phyloP scores from a whole-genome alignment of 2,888 invertebrate genomes.

The Dorcus hopei region DNA sequence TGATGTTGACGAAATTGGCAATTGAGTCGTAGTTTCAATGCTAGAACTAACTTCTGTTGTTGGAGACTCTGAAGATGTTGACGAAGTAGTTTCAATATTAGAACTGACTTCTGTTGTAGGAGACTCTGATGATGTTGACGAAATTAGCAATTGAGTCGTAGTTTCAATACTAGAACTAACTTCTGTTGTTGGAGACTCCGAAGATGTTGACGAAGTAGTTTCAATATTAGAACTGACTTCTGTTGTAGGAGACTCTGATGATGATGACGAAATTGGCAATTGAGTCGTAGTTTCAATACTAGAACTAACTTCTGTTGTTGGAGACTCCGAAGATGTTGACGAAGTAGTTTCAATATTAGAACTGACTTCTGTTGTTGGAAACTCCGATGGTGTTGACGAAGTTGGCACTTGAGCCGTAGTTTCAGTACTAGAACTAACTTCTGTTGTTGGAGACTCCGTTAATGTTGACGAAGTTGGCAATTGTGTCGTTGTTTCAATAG shows the following conservation, averaged over 20 bases:
- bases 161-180: conserved; percentile 6
- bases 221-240: conserved; percentile 32
- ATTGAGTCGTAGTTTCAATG: not conserved
- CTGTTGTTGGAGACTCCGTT: conserved; percentile 32
- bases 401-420: not conserved
- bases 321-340: conserved; percentile 33
- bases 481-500: conserved; percentile 3
- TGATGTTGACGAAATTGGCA: no score
- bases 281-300: conserved; percentile 4
- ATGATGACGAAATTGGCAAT: conserved; percentile 8
- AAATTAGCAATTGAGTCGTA: conserved; percentile 8
- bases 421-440: no score
- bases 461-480: conserved; percentile 8
- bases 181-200: conserved; percentile 33
- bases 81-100: conserved; percentile 1
- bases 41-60: no score
- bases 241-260: conserved; percentile 47
- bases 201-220: conserved; percentile 10
- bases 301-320: conserved; percentile 7
- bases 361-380: conserved; percentile 47
- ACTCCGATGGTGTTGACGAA: no score
- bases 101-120: conserved; percentile 1
- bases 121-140: conserved; percentile 33
- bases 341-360: conserved; percentile 1
- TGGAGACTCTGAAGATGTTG: conserved; percentile 33